Evolutionary conservation across 2,113 vertebrate species (phyloP).

Genomic region (Leucoraja erinaceus): DNA sequence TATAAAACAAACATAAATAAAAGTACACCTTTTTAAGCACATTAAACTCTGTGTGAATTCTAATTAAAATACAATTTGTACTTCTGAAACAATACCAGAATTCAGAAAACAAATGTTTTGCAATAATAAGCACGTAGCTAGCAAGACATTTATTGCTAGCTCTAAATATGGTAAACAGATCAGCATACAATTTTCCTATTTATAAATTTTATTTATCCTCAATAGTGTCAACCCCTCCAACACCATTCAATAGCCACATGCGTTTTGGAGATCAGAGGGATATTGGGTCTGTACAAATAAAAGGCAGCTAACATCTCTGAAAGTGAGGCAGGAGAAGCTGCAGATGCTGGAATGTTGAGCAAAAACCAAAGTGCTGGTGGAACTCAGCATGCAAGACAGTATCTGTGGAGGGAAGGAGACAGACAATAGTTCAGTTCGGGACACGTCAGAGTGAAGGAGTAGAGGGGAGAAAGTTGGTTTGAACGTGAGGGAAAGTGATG

Average conservation of each 20-base stretch:
- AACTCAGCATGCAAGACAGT: too few relatives aligned
- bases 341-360: too few relatives aligned
- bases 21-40: not conserved
- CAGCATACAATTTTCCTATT: not conserved
- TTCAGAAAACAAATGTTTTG: not conserved
- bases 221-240: not conserved
- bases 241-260: not conserved
- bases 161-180: not conserved
- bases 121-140: too few relatives aligned
- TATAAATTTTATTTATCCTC: not conserved
- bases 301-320: not conserved
- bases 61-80: not conserved
- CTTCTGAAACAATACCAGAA: not conserved
- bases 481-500: too few relatives aligned
- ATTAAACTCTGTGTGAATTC: constrained; percentile 12
- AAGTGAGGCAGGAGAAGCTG: not conserved
- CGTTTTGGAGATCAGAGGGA: not conserved
- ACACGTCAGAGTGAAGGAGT: too few relatives aligned
- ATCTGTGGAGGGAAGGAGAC: too few relatives aligned
- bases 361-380: too few relatives aligned
- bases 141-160: not conserved
- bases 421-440: too few relatives aligned
- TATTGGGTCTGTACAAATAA: not conserved
- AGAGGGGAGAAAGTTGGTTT: too few relatives aligned
- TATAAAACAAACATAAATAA: not conserved